phyloP scores from a whole-genome alignment of 2,797 vertebrate genomes.

The Sebastes vulpes region DNA sequence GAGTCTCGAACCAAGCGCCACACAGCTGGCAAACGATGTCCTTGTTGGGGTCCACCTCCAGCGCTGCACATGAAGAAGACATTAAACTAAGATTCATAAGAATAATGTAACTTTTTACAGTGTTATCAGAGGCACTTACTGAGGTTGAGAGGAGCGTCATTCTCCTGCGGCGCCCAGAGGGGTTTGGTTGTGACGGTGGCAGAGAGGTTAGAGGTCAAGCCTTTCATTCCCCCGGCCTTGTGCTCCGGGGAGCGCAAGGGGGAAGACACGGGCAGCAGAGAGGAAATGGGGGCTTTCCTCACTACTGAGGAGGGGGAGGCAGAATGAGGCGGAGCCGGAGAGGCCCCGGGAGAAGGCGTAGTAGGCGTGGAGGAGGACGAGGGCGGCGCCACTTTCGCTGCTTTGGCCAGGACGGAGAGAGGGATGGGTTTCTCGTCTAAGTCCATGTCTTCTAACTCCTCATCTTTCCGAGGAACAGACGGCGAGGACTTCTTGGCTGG shows the following conservation, averaged over 20 bases:
- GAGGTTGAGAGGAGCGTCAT: constrained; percentile 95
- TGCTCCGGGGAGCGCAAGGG: constrained; percentile 89
- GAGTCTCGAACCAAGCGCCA: constrained; percentile 96
- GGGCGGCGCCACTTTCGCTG: constrained; percentile 60
- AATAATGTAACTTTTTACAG: not conserved
- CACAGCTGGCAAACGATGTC: constrained; percentile 95
- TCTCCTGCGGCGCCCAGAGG: constrained; percentile 92
- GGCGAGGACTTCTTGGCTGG: constrained; percentile 75
- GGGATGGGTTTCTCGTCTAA: constrained; percentile 76
- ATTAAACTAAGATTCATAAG: not conserved
- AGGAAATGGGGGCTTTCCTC: constrained; percentile 91
- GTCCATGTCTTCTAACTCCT: constrained; percentile 78
- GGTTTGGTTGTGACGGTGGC: constrained; percentile 84
- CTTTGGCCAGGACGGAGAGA: constrained; percentile 74
- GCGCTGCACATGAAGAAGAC: constrained; percentile 74
- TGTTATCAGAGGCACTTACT: constrained; percentile 84
- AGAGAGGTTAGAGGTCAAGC: constrained; percentile 82
- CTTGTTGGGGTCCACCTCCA: constrained; percentile 91
- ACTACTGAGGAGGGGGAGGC: constrained; percentile 89
- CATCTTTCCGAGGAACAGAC: constrained; percentile 51
- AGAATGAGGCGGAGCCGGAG: constrained; percentile 78
- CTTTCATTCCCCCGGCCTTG: constrained; percentile 82
- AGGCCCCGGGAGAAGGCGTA: constrained; percentile 70
- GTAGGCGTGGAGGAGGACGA: constrained; percentile 68
- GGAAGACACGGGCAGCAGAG: constrained; percentile 88